These are phyloP conservation scores for Mechanitis mazaeus DNA, from an alignment of 2,888 invertebrate species.

Conservation along the genomic window DNA sequence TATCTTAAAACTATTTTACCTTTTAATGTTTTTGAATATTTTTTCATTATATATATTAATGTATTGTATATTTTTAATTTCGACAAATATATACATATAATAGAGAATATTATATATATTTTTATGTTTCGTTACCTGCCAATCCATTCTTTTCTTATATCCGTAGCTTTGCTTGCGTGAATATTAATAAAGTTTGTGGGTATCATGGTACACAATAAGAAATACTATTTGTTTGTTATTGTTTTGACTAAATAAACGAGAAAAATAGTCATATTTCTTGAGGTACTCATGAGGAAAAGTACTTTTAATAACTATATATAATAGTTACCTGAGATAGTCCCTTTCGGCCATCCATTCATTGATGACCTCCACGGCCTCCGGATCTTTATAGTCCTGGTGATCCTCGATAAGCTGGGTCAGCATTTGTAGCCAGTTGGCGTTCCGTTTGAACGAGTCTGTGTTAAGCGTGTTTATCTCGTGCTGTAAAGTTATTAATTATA, in stretches of 20 bases:
- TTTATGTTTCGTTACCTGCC: slow-evolving; percentile 1
- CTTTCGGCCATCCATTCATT: slow-evolving; percentile 88
- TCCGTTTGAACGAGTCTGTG: slow-evolving; percentile 86
- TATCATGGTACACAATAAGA: slow-evolving; percentile 3
- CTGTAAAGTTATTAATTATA: slow-evolving; percentile 63
- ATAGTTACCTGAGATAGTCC: slow-evolving; percentile 81
- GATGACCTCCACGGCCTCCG: slow-evolving; percentile 80
- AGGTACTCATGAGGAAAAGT: too few species aligned
- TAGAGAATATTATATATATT: background rate
- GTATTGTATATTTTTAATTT: background rate
- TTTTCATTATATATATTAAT: too few species aligned
- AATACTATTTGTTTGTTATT: background rate
- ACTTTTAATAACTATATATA: background rate
- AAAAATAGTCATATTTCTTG: too few species aligned
- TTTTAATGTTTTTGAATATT: too few species aligned
- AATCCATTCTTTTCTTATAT: slow-evolving; percentile 6
- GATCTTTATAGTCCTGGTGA: slow-evolving; percentile 86
- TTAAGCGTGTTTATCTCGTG: slow-evolving; percentile 95
- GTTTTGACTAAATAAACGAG: too few species aligned
- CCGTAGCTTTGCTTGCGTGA: slow-evolving; percentile 5
- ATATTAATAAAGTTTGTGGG: background rate
- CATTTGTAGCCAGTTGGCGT: slow-evolving; percentile 95
- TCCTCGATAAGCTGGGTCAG: slow-evolving; percentile 92
- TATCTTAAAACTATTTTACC: too few species aligned
- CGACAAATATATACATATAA: background rate